Base-by-base conservation (phyloP, 2,797 vertebrate species). In the Centropyge bicolor region DNA sequence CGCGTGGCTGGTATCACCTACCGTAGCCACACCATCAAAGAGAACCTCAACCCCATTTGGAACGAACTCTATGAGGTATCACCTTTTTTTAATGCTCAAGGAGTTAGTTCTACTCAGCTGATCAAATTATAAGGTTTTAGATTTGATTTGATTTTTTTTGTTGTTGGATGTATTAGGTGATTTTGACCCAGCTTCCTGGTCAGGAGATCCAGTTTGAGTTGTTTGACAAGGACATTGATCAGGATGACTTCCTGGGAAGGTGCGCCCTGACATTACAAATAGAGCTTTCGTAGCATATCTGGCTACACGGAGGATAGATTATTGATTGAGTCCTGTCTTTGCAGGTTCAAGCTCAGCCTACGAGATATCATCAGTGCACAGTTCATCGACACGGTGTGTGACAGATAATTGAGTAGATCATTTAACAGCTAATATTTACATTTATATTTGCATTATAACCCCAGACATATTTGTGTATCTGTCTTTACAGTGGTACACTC, bases 221-320 rank as follows among this genome's bases (percentile, higher is more conserved):
- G 80, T 99, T 96, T 66, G 98, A 99, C 87, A 98, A 99, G 91
- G 98, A 98, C 87, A 81, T 99, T 12, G 97, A 98, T 87, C 96
- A 97, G 87, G 98, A 99, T 14, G 98, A 99, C 81, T 98, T 97
- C 84, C 94, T 99, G 14, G 98, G 98, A 88, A 96, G 97, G 98
- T 98, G 82, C 65, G 84, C 5, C 6, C 11, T 17, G 6, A 72
- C 19, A 3, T 36, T 7, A 36, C 8, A 48, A 77, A 70, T 51
- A 41, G 11, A 56, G 10, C 1, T 51, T 8, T 20, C 8, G 3
- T 57, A 64, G 14, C n/a, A 20, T 71, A 27, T 81, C 19, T 68
- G 51, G 3, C 7, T 5, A 19, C 16, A 35, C 5, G 4, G 36
- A 55, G 3, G 24, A 12, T 35, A 8, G 51, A 52, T 4, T 40